These are phyloP conservation scores for Campoletis sonorensis DNA, from an alignment of 1,140 invertebrate genomes.

Conservation along the genomic window DNA sequence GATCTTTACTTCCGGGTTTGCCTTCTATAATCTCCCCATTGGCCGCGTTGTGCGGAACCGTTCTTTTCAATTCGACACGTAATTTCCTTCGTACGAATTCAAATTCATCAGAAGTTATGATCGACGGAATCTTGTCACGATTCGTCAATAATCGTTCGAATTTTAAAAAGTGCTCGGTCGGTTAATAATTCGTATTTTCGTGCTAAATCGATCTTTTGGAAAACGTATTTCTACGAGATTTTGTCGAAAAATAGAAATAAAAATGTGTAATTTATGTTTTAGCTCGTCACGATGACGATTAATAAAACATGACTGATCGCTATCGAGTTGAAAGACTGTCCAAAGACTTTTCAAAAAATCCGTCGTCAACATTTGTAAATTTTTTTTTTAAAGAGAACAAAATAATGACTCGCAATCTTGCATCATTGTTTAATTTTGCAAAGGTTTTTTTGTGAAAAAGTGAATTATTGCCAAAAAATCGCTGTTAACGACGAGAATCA, in stretches of 20 bases:
- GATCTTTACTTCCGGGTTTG: too few relatives aligned
- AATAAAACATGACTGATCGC: not conserved
- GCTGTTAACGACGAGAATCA: too few relatives aligned
- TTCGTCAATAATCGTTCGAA: not conserved
- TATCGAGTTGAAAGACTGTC: not conserved
- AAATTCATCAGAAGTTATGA: not conserved
- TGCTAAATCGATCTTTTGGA: not conserved
- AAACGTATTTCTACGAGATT: not conserved
- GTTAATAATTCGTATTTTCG: not conserved
- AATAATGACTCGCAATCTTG: too few relatives aligned
- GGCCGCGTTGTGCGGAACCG: not conserved
- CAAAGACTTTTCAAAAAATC: not conserved
- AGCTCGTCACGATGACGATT: constrained; percentile 22
- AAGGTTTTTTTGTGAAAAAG: too few relatives aligned
- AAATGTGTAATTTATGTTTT: not conserved
- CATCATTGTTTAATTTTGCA: too few relatives aligned
- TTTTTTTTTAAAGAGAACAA: not conserved
- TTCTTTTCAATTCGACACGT: not conserved
- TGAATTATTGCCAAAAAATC: too few relatives aligned
- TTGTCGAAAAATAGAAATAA: not conserved
- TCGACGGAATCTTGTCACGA: not conserved
- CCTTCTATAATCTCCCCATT: too few relatives aligned
- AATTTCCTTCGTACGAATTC: not conserved
- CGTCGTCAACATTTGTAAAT: too few relatives aligned
- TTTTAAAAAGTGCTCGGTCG: not conserved